These are phyloP conservation scores for Acanthosepion lycidas DNA, from an alignment of 2,888 invertebrate species.

Conservation along the genomic window DNA sequence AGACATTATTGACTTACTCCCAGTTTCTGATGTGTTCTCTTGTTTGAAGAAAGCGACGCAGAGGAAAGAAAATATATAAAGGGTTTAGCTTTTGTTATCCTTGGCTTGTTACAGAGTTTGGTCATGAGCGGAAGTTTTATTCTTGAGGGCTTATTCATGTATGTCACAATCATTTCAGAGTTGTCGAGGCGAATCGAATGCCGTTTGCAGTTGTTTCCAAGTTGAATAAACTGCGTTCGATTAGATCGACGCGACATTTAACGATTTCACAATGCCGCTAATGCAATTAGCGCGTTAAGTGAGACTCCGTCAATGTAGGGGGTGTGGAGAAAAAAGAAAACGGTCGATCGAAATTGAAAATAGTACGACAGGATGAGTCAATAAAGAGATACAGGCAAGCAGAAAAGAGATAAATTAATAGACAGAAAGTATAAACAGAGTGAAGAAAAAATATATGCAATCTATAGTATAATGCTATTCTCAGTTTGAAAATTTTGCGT, in stretches of 20 bases:
- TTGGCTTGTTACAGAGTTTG: not conserved
- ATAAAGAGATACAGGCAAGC: too few species aligned
- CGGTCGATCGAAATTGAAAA: not conserved
- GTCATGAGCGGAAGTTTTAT: not conserved
- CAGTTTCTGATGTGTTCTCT: not conserved
- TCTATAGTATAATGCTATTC: too few species aligned
- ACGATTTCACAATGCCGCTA: not conserved
- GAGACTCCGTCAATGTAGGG: not conserved
- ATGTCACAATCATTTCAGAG: not conserved
- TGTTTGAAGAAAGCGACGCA: not conserved
- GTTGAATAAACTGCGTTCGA: slow-evolving; percentile 20
- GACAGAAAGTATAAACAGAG: too few species aligned
- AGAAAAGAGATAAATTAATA: too few species aligned
- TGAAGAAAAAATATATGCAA: too few species aligned
- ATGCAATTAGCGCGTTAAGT: not conserved
- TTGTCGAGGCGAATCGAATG: not conserved
- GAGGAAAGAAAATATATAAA: not conserved
- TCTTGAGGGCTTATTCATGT: not conserved
- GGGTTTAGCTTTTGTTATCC: not conserved
- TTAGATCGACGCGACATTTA: not conserved
- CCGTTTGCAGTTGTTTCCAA: not conserved
- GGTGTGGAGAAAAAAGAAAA: not conserved
- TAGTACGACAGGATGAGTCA: too few species aligned
- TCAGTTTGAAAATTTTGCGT: too few species aligned
- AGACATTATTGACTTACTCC: not conserved